phyloP scores from a whole-genome alignment of 2,797 vertebrate species.

The Thalassophryne amazonica region DNA sequence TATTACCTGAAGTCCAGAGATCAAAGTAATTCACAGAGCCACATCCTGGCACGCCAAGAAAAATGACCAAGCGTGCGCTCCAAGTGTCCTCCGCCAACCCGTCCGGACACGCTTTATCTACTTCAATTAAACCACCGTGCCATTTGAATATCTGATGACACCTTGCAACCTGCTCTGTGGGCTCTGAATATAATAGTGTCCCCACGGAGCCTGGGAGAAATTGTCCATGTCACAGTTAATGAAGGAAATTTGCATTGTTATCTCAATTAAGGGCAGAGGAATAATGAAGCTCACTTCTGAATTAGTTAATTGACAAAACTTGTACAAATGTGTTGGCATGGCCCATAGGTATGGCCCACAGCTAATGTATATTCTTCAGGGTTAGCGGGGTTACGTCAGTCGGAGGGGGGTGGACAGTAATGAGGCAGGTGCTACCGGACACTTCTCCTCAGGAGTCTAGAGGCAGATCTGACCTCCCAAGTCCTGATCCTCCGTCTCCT shows the following conservation, averaged over 20 bases:
- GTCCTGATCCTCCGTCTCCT: constrained; percentile 35
- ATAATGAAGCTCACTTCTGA: constrained; percentile 85
- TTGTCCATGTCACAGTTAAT: constrained; percentile 92
- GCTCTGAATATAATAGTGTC: constrained; percentile 97
- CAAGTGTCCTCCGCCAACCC: constrained; percentile 89
- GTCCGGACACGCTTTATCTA: constrained; percentile 99
- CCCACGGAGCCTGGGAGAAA: constrained; percentile 92
- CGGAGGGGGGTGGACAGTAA: constrained; percentile 47
- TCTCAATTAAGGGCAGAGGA: constrained; percentile 89
- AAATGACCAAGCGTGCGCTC: constrained; percentile 71
- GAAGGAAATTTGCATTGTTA: constrained; percentile 93
- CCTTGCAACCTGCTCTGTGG: constrained; percentile 94
- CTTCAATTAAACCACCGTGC: constrained; percentile 99
- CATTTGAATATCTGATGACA: constrained; percentile 98
- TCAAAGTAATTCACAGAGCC: constrained; percentile 45
- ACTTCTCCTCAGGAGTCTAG: constrained; percentile 64
- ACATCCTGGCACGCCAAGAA: constrained; percentile 77
- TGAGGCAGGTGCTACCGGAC: constrained; percentile 77
- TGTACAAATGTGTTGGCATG: constrained; percentile 82
- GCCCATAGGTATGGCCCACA: constrained; percentile 74
- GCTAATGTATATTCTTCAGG: constrained; percentile 75
- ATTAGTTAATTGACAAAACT: constrained; percentile 83
- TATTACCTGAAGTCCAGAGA: constrained; percentile 70
- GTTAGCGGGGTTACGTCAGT: constrained; percentile 73
- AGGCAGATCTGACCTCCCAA: constrained; percentile 69